Evolutionary conservation across 2,888 invertebrate species (phyloP), one percentile per base, ranked within the genome.

Genomic region (Eupithecia insigniata): DNA sequence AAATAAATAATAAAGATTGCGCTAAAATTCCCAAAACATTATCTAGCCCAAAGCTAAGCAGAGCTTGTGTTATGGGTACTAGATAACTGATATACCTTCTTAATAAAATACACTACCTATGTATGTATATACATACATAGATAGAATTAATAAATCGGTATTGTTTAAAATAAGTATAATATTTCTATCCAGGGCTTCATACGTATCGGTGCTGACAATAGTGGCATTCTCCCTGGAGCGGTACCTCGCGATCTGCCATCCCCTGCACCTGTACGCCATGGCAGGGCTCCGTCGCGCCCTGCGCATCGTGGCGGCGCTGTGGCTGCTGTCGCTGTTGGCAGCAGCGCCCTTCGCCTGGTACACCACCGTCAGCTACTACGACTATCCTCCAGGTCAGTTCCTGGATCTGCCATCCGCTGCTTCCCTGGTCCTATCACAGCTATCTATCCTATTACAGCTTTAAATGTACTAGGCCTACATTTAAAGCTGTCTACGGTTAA

Each of bases 201-300:
- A 98, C 90, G 98, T 98, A 1, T 98, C 98, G 0, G 97, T 98
- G 66, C 92, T 98, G 84, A 98, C 98, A 32, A 98, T 98, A 80
- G 98, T 98, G 62, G 98, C 98, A 4, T 98, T 98, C 91, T 98
- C 98, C 0, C 96, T 97, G 90, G 98, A 98, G 92, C 95, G 98
- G 61, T 98, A 98, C 92, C 92, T 98, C 79, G 98, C 98, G 43
- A 98, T 98, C 84, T 98, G 98, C 86, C 97, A 98, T 87, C 98
- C 98, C 0, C 92, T 98, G 58, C 96, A 96, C 84, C 95, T 97
- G 75, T 97, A 98, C 89, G 96, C 96, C 51, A 97, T 98, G 96
- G 97, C 97, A 0, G 97, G 97, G 1, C 95, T 98, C 39, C 96
- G 97, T 66, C 94, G 98, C n/a, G 97, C 98, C 1, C 90, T 97